phyloP scores from a whole-genome alignment of 2,888 invertebrate species.

The Altica lythri region DNA sequence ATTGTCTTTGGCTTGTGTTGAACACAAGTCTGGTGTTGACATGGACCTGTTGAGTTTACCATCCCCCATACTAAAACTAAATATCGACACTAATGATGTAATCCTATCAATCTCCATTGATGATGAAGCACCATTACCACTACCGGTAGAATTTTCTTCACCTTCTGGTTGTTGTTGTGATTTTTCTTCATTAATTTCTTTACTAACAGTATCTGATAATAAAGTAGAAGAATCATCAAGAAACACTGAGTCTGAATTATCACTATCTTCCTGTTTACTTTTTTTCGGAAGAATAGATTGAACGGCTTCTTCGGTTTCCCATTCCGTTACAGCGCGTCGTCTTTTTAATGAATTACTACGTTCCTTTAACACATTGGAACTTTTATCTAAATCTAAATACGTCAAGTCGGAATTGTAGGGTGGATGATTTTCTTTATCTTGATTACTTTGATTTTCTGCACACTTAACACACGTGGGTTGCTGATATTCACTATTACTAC shows the following conservation, averaged over 20 bases:
- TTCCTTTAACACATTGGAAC: constrained; percentile 51
- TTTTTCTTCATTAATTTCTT: constrained; percentile 43
- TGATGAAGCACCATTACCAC: no score
- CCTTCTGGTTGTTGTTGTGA: no score
- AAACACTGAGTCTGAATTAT: constrained; percentile 58
- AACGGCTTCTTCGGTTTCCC: constrained; percentile 63
- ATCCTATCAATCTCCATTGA: constrained; percentile 65
- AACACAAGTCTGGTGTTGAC: constrained; percentile 62
- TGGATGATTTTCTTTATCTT: constrained; percentile 59
- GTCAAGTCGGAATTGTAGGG: constrained; percentile 51
- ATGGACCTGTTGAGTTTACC: constrained; percentile 57
- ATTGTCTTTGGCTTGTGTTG: constrained; percentile 60
- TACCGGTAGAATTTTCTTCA: constrained; percentile 33
- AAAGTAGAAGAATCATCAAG: constrained; percentile 56
- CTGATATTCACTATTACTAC: constrained; percentile 44
- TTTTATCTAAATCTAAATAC: constrained; percentile 59
- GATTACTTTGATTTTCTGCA: constrained; percentile 50
- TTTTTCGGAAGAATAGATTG: constrained; percentile 61
- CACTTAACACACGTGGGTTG: constrained; percentile 51
- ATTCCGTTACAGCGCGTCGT: constrained; percentile 58
- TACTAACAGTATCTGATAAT: constrained; percentile 53
- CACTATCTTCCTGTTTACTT: constrained; percentile 52
- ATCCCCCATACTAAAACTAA: constrained; percentile 60
- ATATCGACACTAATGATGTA: constrained; percentile 64
- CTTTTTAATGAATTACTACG: constrained; percentile 56